Evolutionary conservation across 2,888 invertebrate genomes (phyloP), one percentile per base, ranked within the genome.

Genomic region (Plebejus argus): DNA sequence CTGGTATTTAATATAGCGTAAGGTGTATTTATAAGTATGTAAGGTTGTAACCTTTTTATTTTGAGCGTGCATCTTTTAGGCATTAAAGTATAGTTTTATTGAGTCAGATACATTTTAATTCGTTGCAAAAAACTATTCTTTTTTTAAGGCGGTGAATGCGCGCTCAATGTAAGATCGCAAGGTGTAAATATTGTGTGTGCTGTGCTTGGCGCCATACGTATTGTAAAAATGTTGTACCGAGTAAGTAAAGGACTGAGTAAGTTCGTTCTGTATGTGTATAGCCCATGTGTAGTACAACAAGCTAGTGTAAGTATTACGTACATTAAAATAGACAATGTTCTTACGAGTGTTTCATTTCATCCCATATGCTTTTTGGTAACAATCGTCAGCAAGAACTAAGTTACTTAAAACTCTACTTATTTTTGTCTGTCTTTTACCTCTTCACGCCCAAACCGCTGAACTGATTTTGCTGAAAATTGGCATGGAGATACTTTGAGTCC

Each of bases 321-420:
- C 90, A 91, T 90, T 92, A 91, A 91, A 91, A 92, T 93, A 93
- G 92, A 90, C 90, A 92, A 91, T 93, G 93, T 93, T 93, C 91
- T 87, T 28, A 80, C 76, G 20, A 66, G 82, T 79, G 88, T 91
- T 92, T 92, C 81, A 88, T 89, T 91, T 87, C 61, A 76, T 72
- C 53, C 76, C n/a, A n/a, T 35, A 18, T 53, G 18, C 12, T 53
- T 15, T 53, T 53, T 53, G 15, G 18, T 53, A 53, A 3, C 49
- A 53, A 45, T 45, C 45, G 45, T 45, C 10, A 45, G 45, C 8
- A 45, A 39, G 39, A 8, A 35, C 35, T 10, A 45, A 10, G 39
- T 39, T 8, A 39, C 45, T 10, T 45, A 45, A 3, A 35, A 35
- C 35, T 35, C 35, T 35, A 35, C 7, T 35, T 35, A 35, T 6